Conservation (phyloP, 2,797 vertebrate species). For the Parauchenoglanis punctatus region DNA sequence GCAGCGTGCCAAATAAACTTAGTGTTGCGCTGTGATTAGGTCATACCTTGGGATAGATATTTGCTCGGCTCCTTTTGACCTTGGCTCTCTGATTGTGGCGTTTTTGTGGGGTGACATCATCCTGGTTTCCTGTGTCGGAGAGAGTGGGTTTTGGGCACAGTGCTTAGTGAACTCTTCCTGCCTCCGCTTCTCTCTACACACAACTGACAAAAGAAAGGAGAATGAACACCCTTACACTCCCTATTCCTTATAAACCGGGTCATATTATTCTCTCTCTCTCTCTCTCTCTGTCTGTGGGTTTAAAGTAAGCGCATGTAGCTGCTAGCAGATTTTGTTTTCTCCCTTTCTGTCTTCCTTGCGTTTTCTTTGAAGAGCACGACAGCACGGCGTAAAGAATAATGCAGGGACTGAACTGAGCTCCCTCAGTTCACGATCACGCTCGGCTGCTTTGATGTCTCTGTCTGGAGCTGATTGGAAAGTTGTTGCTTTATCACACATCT, state of each 20-base stretch:
- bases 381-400: constrained; percentile 20
- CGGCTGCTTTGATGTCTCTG: constrained; percentile 48
- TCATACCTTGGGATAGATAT: constrained; percentile 7
- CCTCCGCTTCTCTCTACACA: constrained; percentile 57
- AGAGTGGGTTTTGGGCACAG: constrained; percentile 68
- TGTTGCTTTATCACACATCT: constrained; percentile 30
- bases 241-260: constrained; percentile 69
- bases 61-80: background rate
- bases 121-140: constrained; percentile 64
- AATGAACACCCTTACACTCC: constrained; percentile 71
- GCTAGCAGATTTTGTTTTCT: constrained; percentile 26
- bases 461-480: constrained; percentile 39
- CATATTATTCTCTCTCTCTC: constrained; percentile 51
- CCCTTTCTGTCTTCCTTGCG: background rate
- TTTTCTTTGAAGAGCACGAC: constrained; percentile 56
- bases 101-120: constrained; percentile 71
- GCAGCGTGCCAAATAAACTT: background rate
- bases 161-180: constrained; percentile 63
- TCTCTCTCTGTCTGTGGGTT: constrained; percentile 11
- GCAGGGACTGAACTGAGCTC: constrained; percentile 22
- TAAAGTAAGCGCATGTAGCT: constrained; percentile 31
- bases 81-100: constrained; percentile 42
- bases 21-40: constrained; percentile 2
- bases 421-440: constrained; percentile 25
- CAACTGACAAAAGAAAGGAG: constrained; percentile 63